Evolutionary conservation across 92 coral and sea anemone species (phyloP).

Genomic region (Epizoanthus illoricatus): DNA sequence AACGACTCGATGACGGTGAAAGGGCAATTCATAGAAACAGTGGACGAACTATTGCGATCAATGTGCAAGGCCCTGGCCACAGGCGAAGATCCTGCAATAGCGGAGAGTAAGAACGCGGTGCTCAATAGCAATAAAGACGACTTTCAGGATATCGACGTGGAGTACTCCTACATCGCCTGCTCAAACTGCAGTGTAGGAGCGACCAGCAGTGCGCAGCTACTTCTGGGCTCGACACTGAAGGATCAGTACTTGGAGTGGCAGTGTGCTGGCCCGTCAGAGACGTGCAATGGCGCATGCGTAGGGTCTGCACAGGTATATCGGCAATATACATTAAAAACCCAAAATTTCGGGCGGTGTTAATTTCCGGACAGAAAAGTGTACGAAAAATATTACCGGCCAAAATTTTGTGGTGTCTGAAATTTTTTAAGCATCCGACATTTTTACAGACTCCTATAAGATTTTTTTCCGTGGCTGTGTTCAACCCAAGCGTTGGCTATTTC

Average conservation of each 20-base stretch:
- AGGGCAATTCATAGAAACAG: slow-evolving; percentile 43
- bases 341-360: too few relatives aligned
- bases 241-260: slow-evolving; percentile 72
- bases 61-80: slow-evolving; percentile 70
- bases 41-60: slow-evolving; percentile 66
- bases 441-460: too few relatives aligned
- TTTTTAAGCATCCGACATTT: too few relatives aligned
- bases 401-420: too few relatives aligned
- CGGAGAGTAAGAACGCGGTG: slow-evolving; percentile 59
- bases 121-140: slow-evolving; percentile 64
- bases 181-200: slow-evolving; percentile 51
- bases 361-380: too few relatives aligned
- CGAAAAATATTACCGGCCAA: too few relatives aligned
- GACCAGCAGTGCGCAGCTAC: slow-evolving; percentile 52
- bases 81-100: slow-evolving; percentile 67
- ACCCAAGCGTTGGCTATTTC: too few relatives aligned
- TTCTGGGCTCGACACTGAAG: slow-evolving; percentile 72
- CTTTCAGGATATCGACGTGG: slow-evolving; percentile 53
- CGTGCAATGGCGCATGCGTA: slow-evolving; percentile 88
- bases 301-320: slow-evolving; percentile 82
- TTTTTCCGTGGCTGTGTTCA: too few relatives aligned
- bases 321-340: too few relatives aligned
- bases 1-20: slow-evolving; percentile 60
- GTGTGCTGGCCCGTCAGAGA: slow-evolving; percentile 58
- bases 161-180: slow-evolving; percentile 59